Evolutionary conservation across 2,113 vertebrate species (phyloP).

Genomic region (Halcyon senegalensis): DNA sequence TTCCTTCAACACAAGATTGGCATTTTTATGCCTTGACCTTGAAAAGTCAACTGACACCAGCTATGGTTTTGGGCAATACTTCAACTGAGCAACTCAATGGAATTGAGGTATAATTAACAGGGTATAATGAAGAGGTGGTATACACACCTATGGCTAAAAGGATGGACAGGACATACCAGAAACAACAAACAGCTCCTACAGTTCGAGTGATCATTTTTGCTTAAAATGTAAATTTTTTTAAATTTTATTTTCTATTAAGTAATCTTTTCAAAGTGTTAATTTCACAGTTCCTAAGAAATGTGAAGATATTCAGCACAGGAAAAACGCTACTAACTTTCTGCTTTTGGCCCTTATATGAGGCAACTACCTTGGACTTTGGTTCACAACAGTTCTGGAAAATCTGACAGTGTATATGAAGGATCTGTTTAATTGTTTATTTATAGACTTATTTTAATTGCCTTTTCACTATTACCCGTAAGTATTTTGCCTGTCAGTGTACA

Average conservation of each 20-base stretch:
- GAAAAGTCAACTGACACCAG: background rate
- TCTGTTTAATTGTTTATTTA: background rate
- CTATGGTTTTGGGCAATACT: background rate
- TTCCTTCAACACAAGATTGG: background rate
- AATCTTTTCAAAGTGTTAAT: background rate
- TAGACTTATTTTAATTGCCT: background rate
- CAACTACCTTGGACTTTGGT: background rate
- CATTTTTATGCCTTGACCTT: background rate
- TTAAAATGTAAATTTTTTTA: background rate
- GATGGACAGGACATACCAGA: background rate
- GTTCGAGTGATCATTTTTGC: background rate
- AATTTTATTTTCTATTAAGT: background rate
- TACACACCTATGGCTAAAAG: background rate
- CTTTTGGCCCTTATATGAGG: background rate
- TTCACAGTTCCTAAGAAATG: background rate
- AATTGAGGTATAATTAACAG: background rate
- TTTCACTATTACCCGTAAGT: background rate
- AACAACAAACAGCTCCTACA: background rate
- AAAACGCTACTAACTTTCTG: background rate
- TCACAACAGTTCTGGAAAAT: background rate
- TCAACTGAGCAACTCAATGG: background rate
- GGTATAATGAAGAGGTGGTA: background rate
- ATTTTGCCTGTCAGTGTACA: background rate
- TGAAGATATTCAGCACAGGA: background rate
- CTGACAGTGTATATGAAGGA: background rate